Conservation (phyloP, 2,797 vertebrate species). For the Gorsachius magnificus region DNA sequence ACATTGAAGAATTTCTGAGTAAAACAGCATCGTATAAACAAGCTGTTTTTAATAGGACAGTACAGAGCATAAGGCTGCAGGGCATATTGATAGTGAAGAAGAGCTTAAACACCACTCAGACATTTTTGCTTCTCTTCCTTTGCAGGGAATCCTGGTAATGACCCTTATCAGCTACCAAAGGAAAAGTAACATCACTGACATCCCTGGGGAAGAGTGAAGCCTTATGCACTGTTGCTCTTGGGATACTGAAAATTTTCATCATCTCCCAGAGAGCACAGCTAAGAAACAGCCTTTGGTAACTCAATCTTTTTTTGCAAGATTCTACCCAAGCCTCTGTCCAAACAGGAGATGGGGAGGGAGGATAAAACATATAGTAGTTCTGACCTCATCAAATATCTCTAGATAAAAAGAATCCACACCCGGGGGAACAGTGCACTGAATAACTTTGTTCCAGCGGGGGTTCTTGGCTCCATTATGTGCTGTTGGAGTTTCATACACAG, state of each 20-base stretch:
- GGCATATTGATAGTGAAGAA: background rate
- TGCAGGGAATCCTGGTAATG: background rate
- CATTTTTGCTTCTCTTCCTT: background rate
- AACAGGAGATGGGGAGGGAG: background rate
- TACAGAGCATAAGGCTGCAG: background rate
- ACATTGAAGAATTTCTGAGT: background rate
- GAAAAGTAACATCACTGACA: background rate
- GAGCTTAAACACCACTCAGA: background rate
- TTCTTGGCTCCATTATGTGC: constrained; percentile 98
- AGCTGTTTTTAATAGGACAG: background rate
- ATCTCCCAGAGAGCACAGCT: background rate
- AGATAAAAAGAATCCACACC: constrained; percentile 96
- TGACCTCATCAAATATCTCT: constrained; percentile 98
- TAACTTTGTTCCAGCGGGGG: constrained; percentile 97
- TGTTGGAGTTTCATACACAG: constrained; percentile 95
- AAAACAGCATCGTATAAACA: background rate
- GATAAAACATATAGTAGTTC: background rate
- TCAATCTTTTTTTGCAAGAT: background rate
- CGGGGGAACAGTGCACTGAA: constrained; percentile 93
- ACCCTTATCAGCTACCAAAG: background rate
- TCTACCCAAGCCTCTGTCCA: background rate
- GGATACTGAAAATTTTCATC: background rate
- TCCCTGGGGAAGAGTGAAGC: background rate
- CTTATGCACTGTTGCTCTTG: background rate
- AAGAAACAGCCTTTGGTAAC: background rate